These are phyloP conservation scores for Epinotia bilunana DNA, from an alignment of 2,888 invertebrate species.

Conservation along the genomic window DNA sequence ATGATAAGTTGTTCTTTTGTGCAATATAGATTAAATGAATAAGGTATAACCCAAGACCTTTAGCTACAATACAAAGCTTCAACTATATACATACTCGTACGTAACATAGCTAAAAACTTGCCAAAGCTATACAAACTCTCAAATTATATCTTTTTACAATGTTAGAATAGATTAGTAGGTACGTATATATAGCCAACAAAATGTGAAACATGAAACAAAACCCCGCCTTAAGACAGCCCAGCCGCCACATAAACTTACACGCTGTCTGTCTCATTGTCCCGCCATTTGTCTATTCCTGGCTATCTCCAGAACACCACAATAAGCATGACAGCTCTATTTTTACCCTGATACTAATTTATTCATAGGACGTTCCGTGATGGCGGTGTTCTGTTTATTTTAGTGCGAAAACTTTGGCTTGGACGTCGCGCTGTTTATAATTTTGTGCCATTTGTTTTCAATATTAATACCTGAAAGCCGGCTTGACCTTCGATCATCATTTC, in stretches of 20 bases:
- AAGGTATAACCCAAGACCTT: too few species aligned
- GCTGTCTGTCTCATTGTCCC: slow-evolving; percentile 58
- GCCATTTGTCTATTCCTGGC: slow-evolving; percentile 54
- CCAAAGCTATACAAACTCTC: too few species aligned
- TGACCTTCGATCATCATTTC: neutral
- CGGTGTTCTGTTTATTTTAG: slow-evolving; percentile 21
- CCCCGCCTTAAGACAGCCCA: slow-evolving; percentile 55
- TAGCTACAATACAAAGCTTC: too few species aligned
- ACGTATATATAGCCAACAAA: too few species aligned
- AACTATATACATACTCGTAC: too few species aligned
- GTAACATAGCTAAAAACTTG: too few species aligned
- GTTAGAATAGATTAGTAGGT: too few species aligned
- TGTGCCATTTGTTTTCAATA: neutral
- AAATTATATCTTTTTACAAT: too few species aligned
- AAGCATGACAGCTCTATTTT: slow-evolving; percentile 39
- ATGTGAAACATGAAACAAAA: neutral
- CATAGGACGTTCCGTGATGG: slow-evolving; percentile 25
- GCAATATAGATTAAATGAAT: too few species aligned
- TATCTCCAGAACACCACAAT: slow-evolving; percentile 34
- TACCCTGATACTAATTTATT: slow-evolving; percentile 38
- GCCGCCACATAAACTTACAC: slow-evolving; percentile 56
- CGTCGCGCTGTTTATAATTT: neutral
- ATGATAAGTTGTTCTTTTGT: too few species aligned
- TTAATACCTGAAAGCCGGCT: neutral
- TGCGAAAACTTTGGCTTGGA: slow-evolving; percentile 30